Evolutionary conservation across 2,113 vertebrate species (phyloP), one percentile per base, ranked within the genome.

Genomic region (Acrocephalus arundinaceus): DNA sequence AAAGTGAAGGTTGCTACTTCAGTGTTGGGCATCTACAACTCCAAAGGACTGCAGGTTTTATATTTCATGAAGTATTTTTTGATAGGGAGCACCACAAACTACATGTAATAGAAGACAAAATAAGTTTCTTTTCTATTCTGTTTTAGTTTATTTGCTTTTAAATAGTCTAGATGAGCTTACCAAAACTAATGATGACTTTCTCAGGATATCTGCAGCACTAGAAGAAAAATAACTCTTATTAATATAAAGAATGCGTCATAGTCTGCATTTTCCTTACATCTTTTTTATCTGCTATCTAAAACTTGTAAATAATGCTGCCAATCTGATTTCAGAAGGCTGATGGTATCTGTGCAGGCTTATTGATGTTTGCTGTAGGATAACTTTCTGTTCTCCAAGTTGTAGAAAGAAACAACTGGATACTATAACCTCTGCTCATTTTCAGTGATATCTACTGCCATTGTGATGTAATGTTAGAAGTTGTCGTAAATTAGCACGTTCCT

Each of bases 311-410:
- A 88, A 71, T 77, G 72, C 59, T 93, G 85, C 95, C 87, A 59
- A 93, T 93, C 90, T 93, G 93, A 93, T 92, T 90, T 91, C 75
- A 88, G 78, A 85, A 48, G 15, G n/a, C 39, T 84, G 94, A 94
- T 97, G 31, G 14, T 91, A 96, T 95, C 94, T 86, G 5, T 45
- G 37, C 63, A 93, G 43, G 43, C 17, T 93, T 96, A 90, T 73
- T 93, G 85, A 67, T 90, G 79, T 94, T 90, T 90, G 46, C 85
- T 88, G 35, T 74, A 43, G 41, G 85, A 81, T 74, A 19, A 52
- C n/a, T 63, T 86, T 91, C 21, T 82, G 57, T 85, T 90, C 78
- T 87, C n/a, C 37, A 20, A 5, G 1, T 11, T 77, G 55, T 51
- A 80, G 90, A 87, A 93, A 81, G 80, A 85, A 94, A 77, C 75